phyloP scores from a whole-genome alignment of 2,888 invertebrate species.

The Steinernema hermaphroditum region DNA sequence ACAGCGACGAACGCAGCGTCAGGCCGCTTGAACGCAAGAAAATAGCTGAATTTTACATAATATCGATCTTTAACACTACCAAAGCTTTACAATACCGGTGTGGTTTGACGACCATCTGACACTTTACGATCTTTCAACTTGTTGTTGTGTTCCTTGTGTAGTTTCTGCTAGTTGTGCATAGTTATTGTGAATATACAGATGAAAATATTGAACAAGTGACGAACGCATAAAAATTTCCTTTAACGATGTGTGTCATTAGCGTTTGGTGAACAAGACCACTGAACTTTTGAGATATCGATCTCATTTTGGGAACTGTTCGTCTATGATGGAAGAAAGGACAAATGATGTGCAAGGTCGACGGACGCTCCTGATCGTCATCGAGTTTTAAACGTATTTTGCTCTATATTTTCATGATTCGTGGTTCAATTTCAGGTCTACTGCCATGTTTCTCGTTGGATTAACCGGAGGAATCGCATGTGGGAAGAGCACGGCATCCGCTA shows the following conservation, averaged over 20 bases:
- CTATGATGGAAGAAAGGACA: no score
- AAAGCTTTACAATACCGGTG: slow-evolving; percentile 21
- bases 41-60: background rate
- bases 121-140: slow-evolving; percentile 12
- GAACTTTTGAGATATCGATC: no score
- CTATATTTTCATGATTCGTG: no score
- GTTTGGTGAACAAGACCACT: no score
- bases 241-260: no score
- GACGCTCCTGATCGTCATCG: no score
- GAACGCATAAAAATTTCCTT: slow-evolving; percentile 1
- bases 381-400: no score
- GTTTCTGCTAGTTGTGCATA: background rate
- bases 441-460: slow-evolving; percentile 60
- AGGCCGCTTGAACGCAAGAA: background rate
- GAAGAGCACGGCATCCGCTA: slow-evolving; percentile 54
- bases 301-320: no score
- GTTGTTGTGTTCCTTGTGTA: background rate
- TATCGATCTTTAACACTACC: background rate
- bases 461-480: slow-evolving; percentile 63
- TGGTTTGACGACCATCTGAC: background rate
- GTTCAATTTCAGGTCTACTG: background rate
- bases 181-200: background rate
- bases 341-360: no score
- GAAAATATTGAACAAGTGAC: background rate
- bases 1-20: background rate